Conservation (phyloP, 2,797 vertebrate species). For the Acanthurus lineatus region DNA sequence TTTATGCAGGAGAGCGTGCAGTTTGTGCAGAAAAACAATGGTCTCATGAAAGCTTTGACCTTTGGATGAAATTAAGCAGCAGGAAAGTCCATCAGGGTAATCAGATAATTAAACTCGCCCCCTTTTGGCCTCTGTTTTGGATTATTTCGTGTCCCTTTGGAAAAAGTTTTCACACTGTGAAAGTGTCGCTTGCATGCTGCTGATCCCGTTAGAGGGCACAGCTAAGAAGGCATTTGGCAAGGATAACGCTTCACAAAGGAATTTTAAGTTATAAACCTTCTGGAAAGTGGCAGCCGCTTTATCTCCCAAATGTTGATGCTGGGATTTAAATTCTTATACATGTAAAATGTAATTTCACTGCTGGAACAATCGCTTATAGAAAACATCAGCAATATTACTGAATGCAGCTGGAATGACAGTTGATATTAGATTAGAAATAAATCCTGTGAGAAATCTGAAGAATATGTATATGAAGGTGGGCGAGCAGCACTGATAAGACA, state of each 20-base stretch:
- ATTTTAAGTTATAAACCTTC: conserved; percentile 58
- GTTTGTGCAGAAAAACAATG: conserved; percentile 46
- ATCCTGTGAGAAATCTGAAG: neutral
- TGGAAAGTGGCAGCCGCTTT: conserved; percentile 46
- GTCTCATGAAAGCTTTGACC: conserved; percentile 61
- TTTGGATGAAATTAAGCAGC: conserved; percentile 60
- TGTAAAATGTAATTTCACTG: conserved; percentile 54
- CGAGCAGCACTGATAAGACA: neutral
- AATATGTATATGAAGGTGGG: neutral
- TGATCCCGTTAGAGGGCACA: conserved; percentile 62
- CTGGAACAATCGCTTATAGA: neutral
- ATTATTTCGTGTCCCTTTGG: conserved; percentile 53
- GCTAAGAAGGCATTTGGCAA: conserved; percentile 35
- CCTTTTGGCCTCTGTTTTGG: conserved; percentile 30
- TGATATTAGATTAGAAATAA: conserved; percentile 9
- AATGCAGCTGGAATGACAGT: conserved; percentile 25
- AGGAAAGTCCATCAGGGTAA: conserved; percentile 58
- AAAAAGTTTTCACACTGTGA: conserved; percentile 49
- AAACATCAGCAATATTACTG: conserved; percentile 13
- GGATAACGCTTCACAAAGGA: conserved; percentile 51
- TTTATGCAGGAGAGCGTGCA: conserved; percentile 36
- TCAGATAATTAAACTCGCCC: conserved; percentile 64
- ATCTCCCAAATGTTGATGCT: conserved; percentile 35
- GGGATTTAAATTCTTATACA: conserved; percentile 49
- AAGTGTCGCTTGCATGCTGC: conserved; percentile 55